These are phyloP conservation scores for Sciaenops ocellatus DNA, from an alignment of 2,797 vertebrate species.

Conservation along the genomic window DNA sequence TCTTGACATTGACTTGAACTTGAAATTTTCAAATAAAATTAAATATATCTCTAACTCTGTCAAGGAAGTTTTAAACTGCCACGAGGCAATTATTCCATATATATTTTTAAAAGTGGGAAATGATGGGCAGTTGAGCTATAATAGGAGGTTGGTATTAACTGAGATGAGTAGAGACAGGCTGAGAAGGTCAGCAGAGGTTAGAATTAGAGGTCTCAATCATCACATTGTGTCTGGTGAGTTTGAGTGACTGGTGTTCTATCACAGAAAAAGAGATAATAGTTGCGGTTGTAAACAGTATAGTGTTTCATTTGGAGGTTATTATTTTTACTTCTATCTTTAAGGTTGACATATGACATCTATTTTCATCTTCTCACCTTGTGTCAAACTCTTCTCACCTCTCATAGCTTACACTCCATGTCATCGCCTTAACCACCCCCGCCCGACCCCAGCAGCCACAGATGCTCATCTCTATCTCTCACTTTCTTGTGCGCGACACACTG, in stretches of 20 bases:
- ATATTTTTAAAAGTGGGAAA: slow-evolving; percentile 21
- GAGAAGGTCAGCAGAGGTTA: slow-evolving; percentile 25
- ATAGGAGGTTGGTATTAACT: slow-evolving; percentile 2
- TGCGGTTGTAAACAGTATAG: slow-evolving; percentile 4
- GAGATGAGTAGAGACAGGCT: slow-evolving; percentile 3
- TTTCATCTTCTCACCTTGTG: slow-evolving; percentile 58
- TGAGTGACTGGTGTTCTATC: not conserved
- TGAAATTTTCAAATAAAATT: not conserved
- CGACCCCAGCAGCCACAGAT: slow-evolving; percentile 37
- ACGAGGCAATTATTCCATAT: slow-evolving; percentile 25
- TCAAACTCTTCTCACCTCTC: slow-evolving; percentile 55
- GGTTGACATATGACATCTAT: slow-evolving; percentile 49
- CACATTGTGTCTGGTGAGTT: not conserved
- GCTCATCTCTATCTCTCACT: slow-evolving; percentile 46
- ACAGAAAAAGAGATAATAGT: not conserved
- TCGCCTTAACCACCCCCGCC: slow-evolving; percentile 36
- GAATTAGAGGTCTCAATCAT: slow-evolving; percentile 1
- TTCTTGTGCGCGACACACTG: slow-evolving; percentile 30
- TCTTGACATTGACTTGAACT: slow-evolving; percentile 4
- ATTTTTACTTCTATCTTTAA: slow-evolving; percentile 32
- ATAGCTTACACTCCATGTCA: slow-evolving; percentile 36
- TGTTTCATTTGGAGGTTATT: slow-evolving; percentile 32
- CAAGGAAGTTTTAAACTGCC: slow-evolving; percentile 16
- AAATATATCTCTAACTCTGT: not conserved
- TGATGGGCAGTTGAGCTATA: slow-evolving; percentile 14